Evolutionary conservation across 1,140 invertebrate species (phyloP), one percentile per base, ranked within the genome.

Genomic region (Drosophila auraria): DNA sequence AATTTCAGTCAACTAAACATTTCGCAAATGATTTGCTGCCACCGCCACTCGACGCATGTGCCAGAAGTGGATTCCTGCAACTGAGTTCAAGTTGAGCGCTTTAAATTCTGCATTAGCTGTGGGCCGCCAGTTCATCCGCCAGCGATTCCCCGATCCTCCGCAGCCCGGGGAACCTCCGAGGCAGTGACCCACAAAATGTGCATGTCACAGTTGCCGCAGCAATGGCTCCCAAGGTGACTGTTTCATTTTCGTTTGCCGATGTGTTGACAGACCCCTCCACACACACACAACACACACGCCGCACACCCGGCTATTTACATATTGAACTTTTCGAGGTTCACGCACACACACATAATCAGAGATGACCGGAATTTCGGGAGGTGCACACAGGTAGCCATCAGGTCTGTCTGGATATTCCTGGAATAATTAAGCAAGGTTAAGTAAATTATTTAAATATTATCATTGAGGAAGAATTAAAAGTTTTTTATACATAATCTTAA

Each of bases 151-250:
- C 30, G 12, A 40, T 27, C 15, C 58, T 25, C 33, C 60, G 14
- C 23, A 27, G 57, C 25, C 30, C 36, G 36, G 54, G 54, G n/a
- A 51, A 33, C 70, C 44, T 5, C 47, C 51, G 68, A 68, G 64
- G 65, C 69, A 80, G 62, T 87, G 83, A 89, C 83, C 83, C 78
- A 84, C 58, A 89, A 89, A 89, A 81, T 81, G 70, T 73, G 53
- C 75, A 69, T 89, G 84, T 74, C 65, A 71, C 81, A 89, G 68
- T 87, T 89, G 81, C 79, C 82, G 66, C 72, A 73, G 77, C 64
- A 83, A 89, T 90, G 86, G 83, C 82, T 89, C 86, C 86, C 86
- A 86, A 84, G 86, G 76, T 89, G 86, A 86, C 64, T 82, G 87
- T 90, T 90, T 82, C 79, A 90, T 90, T 90, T 90, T 82, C 87